Evolutionary conservation across 2,113 vertebrate species (phyloP), one percentile per base, ranked within the genome.

Genomic region (Neotoma lepida): DNA sequence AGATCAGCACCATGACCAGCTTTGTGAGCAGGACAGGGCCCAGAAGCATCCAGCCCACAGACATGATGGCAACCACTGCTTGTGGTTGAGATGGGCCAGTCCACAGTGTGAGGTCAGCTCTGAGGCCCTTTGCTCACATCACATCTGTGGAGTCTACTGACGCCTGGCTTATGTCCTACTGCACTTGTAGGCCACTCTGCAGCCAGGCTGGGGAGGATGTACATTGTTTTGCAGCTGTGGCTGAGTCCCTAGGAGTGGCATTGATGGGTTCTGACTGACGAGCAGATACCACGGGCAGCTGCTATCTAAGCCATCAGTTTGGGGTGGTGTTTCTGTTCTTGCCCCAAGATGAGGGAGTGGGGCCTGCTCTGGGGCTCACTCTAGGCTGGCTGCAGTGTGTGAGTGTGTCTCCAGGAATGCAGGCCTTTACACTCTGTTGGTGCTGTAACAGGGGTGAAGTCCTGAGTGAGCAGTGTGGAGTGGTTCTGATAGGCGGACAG

Each of bases 81-180:
- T 2, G 2, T 1, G 0, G 46, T 28, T 35, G 0, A 2, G 8
- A 10, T 3, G 15, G 2, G 2, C 76, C 49, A 0, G 4, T 7
- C 15, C 26, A 1, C 12, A 2, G 12, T 22, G 10, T 3, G 1
- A 6, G 58, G 44, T 6, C 9, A 24, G 0, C 1, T 24, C 58
- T 1, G 10, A 22, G 39, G 7, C 7, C 58, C 73, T 71, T 24
- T 17, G 9, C 26, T 41, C 18, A 22, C 0, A 0, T 13, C 18
- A 1, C 8, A 1, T 33, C 18, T 4, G 35, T 28, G 9, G 30
- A 35, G 30, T 41, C 63, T 9, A 15, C 88, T 33, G 0, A 0
- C 2, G 6, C 4, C 22, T 12, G 10, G 41, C 64, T 30, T 10
- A 17, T 1, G 0, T n/a, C 71, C 58, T 9, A 8, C 0, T 22